A percentile compares a stretch with the other conserved stretches of the same genome.
These are phyloP conservation scores for Pyrrhia umbra DNA, from an alignment of 2,888 invertebrate species.

Conservation along the genomic window DNA sequence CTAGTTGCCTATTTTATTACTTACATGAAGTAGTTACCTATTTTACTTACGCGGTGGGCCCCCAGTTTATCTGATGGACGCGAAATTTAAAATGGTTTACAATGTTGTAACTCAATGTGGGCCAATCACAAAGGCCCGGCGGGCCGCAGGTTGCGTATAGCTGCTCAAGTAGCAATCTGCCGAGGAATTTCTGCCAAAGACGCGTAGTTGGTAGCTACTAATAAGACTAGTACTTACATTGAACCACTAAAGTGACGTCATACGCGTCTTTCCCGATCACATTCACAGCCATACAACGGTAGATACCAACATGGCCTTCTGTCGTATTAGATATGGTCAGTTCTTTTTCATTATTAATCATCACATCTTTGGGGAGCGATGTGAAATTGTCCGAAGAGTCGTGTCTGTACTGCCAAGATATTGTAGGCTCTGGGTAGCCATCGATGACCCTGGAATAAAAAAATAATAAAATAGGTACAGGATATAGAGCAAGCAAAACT, in stretches of 20 bases:
- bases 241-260: slow-evolving; percentile 73
- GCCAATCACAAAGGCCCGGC: too few species aligned
- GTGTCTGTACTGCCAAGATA: slow-evolving; percentile 74
- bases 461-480: not conserved
- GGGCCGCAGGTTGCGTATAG: too few species aligned
- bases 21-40: too few species aligned
- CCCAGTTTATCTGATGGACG: too few species aligned
- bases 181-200: too few species aligned
- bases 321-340: slow-evolving; percentile 69
- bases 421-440: slow-evolving; percentile 77
- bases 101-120: too few species aligned
- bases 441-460: slow-evolving; percentile 70
- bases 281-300: slow-evolving; percentile 81
- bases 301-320: slow-evolving; percentile 73
- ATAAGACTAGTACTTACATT: slow-evolving; percentile 75
- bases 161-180: too few species aligned
- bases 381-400: slow-evolving; percentile 54
- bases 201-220: too few species aligned
- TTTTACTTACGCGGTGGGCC: too few species aligned
- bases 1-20: too few species aligned
- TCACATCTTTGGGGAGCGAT: slow-evolving; percentile 56
- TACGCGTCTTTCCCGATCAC: slow-evolving; percentile 76
- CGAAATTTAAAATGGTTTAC: too few species aligned
- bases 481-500: not conserved
- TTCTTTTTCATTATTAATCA: slow-evolving; percentile 51